phyloP scores from a whole-genome alignment of 2,888 invertebrate genomes.

The Pediacus dermestoides region DNA sequence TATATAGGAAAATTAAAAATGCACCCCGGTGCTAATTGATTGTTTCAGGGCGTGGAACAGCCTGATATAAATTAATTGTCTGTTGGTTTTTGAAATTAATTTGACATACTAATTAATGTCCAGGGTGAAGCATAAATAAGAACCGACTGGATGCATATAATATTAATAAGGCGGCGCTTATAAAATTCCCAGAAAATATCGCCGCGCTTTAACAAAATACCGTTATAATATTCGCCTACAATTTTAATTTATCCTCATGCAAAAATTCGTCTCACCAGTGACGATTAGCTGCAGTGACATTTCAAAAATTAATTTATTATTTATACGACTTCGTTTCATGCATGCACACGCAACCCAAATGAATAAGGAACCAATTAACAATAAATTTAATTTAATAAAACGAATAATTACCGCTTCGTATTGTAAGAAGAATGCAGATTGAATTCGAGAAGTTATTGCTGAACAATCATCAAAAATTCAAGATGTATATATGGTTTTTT shows the following conservation, averaged over 20 bases:
- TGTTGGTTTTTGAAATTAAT: slow-evolving; percentile 32
- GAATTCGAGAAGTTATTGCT: no score
- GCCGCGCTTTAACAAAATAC: slow-evolving; percentile 11
- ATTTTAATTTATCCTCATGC: slow-evolving; percentile 11
- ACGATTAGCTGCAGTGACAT: slow-evolving; percentile 3
- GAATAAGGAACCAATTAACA: slow-evolving; percentile 1
- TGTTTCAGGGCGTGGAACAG: slow-evolving; percentile 28
- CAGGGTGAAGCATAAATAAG: slow-evolving; percentile 27
- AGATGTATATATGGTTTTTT: no score
- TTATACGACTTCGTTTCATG: no score
- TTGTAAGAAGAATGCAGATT: no score
- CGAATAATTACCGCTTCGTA: no score
- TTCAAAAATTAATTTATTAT: slow-evolving; percentile 2
- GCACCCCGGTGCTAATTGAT: slow-evolving; percentile 32
- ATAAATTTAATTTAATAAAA: no score
- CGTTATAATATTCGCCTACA: slow-evolving; percentile 15
- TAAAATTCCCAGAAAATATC: slow-evolving; percentile 11
- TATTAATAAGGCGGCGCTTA: slow-evolving; percentile 14
- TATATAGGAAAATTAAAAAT: slow-evolving; percentile 9
- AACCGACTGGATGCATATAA: slow-evolving; percentile 15
- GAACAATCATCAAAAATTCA: no score
- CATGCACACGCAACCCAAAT: not conserved
- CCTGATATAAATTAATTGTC: slow-evolving; percentile 31
- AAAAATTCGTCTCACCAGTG: not conserved
- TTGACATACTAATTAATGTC: slow-evolving; percentile 32